Evolutionary conservation across 1,140 invertebrate species (phyloP).

Genomic region (Caenorhabditis elegans): DNA sequence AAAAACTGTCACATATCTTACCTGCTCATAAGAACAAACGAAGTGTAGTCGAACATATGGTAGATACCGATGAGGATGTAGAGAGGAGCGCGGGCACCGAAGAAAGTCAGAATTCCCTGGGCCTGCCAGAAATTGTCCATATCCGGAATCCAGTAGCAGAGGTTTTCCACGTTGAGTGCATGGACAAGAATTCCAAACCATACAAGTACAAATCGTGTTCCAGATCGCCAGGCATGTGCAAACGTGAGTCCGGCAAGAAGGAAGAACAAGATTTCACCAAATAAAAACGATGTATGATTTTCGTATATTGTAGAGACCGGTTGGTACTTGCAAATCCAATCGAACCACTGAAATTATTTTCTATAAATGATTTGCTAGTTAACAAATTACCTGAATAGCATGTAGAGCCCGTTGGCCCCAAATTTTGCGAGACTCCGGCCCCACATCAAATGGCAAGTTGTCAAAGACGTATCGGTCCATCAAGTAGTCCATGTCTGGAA

Average conservation of each 20-base stretch:
- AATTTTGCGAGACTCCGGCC: conserved; percentile 52
- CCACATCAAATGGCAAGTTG: conserved; percentile 57
- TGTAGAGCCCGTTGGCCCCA: conserved; percentile 50
- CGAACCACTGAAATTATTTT: conserved; percentile 64
- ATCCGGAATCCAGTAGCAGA: conserved; percentile 58
- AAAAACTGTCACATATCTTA: conserved; percentile 38
- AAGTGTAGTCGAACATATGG: conserved; percentile 62
- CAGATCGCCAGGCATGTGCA: conserved; percentile 64
- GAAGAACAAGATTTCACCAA: conserved; percentile 66
- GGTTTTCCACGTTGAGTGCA: conserved; percentile 59
- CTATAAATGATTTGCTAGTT: conserved; percentile 3
- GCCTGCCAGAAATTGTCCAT: conserved; percentile 66
- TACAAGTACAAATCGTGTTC: conserved; percentile 58
- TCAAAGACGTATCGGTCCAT: conserved; percentile 55
- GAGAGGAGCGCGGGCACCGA: conserved; percentile 61
- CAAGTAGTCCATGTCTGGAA: conserved; percentile 56
- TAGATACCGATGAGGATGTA: conserved; percentile 63
- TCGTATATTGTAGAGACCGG: conserved; percentile 66
- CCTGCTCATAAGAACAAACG: conserved; percentile 61
- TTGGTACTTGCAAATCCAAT: conserved; percentile 68
- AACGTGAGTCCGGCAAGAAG: conserved; percentile 67
- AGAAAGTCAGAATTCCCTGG: conserved; percentile 63
- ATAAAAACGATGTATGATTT: conserved; percentile 67
- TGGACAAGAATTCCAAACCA: conserved; percentile 65
- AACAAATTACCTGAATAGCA: conserved; percentile 48